phyloP scores from a whole-genome alignment of 2,113 vertebrate genomes.

The Ptilonorhynchus violaceus region DNA sequence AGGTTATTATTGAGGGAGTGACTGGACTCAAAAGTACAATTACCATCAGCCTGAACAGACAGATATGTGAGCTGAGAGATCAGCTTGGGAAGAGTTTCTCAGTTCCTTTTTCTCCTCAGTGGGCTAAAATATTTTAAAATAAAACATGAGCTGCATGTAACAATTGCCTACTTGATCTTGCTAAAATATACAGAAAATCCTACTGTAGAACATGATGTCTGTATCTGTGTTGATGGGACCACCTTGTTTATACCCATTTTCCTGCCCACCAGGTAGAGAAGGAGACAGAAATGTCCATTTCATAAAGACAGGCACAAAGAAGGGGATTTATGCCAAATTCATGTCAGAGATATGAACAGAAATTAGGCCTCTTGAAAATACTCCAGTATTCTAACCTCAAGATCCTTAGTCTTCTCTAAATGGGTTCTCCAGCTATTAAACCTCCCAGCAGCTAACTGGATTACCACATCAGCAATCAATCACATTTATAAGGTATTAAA shows the following conservation, averaged over 20 bases:
- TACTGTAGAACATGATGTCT: background rate
- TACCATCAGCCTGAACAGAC: background rate
- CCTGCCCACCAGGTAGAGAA: background rate
- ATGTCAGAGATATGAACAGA: background rate
- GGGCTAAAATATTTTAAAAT: background rate
- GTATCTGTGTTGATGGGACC: background rate
- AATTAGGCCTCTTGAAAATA: background rate
- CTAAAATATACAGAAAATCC: background rate
- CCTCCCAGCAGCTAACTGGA: background rate
- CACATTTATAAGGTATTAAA: constrained; percentile 44
- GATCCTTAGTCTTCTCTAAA: constrained; percentile 13
- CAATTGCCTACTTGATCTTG: background rate
- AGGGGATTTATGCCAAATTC: background rate
- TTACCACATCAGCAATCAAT: constrained; percentile 36
- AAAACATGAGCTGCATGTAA: background rate
- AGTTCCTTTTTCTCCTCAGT: background rate
- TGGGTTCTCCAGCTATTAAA: constrained; percentile 25
- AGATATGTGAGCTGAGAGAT: background rate
- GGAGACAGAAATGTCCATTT: background rate
- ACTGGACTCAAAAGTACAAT: background rate
- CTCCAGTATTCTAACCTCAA: background rate
- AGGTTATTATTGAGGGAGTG: background rate
- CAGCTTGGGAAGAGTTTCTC: background rate
- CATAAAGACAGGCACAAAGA: background rate
- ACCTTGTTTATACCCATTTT: background rate